Percentiles rank a stretch among this genome's conserved stretches.
Conservation (phyloP, 2,797 vertebrate genomes). For the Sphenodon punctatus region DNA sequence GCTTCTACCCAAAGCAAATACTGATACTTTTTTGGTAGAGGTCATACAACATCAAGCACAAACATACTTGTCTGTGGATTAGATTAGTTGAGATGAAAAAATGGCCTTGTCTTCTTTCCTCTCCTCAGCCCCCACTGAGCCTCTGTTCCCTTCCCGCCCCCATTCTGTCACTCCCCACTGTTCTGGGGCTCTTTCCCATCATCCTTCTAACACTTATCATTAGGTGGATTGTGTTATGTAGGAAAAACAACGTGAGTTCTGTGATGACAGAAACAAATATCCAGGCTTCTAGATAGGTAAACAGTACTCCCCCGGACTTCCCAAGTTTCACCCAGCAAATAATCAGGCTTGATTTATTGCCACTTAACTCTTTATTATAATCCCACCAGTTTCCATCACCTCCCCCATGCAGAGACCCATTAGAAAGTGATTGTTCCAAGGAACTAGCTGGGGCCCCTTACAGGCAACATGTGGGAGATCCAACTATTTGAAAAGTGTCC, state of each 20-base stretch:
- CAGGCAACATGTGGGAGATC: background rate
- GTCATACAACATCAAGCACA: too few relatives aligned
- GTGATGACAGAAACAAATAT: background rate
- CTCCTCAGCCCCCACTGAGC: background rate
- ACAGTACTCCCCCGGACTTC: too few relatives aligned
- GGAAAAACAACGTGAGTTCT: too few relatives aligned
- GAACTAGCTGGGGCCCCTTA: background rate
- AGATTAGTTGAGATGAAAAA: background rate
- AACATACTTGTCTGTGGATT: background rate
- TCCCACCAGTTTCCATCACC: background rate
- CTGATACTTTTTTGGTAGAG: background rate
- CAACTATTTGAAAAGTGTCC: background rate
- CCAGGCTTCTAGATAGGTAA: background rate
- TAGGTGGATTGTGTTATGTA: too few relatives aligned
- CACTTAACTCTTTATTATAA: background rate
- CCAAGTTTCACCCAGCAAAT: too few relatives aligned
- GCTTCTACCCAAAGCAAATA: background rate
- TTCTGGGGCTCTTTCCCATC: background rate
- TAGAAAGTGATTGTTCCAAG: background rate
- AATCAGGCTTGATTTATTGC: background rate
- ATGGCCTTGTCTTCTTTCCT: background rate
- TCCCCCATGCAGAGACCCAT: background rate
- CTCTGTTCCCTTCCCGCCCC: background rate
- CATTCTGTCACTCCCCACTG: background rate
- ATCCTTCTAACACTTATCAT: background rate